Conservation (phyloP, 2,888 invertebrate species). For the Ellobium chinense region DNA sequence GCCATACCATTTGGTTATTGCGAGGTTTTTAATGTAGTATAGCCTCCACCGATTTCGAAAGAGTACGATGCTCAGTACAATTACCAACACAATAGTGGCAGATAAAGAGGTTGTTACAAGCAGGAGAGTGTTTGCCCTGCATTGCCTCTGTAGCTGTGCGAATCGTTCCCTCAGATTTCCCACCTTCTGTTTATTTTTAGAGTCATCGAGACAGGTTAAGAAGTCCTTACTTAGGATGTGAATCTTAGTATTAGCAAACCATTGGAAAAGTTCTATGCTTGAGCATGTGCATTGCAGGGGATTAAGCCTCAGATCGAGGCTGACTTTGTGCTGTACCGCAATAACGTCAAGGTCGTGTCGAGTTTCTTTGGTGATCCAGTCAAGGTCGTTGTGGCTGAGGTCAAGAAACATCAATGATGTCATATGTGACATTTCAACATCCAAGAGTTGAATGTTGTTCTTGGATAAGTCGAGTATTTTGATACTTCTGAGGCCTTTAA, state of each 20-base stretch:
- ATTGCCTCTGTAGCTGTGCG: not conserved
- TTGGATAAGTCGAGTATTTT: not conserved
- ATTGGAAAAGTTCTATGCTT: constrained; percentile 12
- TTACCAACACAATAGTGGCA: not conserved
- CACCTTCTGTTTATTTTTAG: not conserved
- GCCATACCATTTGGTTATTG: not conserved
- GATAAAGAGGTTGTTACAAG: not conserved
- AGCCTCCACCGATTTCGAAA: constrained; percentile 26
- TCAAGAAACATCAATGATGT: constrained; percentile 9
- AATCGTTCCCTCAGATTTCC: not conserved
- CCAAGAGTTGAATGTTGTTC: not conserved
- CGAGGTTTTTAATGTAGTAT: constrained; percentile 6
- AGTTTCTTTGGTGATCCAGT: not conserved
- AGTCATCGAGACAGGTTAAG: not conserved
- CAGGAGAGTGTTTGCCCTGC: not conserved
- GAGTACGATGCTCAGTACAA: not conserved
- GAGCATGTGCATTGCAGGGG: constrained; percentile 17
- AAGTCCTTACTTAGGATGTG: not conserved
- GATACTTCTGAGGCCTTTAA: not conserved
- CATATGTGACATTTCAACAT: constrained; percentile 21
- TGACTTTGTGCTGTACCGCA: not conserved
- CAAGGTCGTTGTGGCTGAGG: constrained; percentile 5
- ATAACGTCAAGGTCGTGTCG: constrained; percentile 22
- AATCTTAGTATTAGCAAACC: constrained; percentile 16
- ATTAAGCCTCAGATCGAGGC: constrained; percentile 16